A percentile compares a stretch with the other conserved stretches of the same genome.
Conservation (phyloP, 2,888 invertebrate species). For the Taphrorychus bicolor region DNA sequence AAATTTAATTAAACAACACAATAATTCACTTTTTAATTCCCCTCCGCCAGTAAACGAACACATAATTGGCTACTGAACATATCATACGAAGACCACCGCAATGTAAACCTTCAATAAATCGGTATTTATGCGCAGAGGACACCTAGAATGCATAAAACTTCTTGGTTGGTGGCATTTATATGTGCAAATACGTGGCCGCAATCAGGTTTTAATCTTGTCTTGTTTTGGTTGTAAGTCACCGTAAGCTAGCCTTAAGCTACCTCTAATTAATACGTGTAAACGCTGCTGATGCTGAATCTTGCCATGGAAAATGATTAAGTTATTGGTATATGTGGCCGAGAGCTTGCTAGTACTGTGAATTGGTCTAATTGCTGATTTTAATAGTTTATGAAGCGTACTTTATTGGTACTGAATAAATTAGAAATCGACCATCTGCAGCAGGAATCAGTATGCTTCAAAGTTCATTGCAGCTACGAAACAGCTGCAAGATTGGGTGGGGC, state of each 20-base stretch:
- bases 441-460: too few relatives aligned
- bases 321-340: slow-evolving; percentile 20
- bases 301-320: slow-evolving; percentile 36
- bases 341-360: slow-evolving; percentile 5
- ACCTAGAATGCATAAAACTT: slow-evolving; percentile 15
- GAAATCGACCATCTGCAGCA: too few relatives aligned
- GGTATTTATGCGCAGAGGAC: slow-evolving; percentile 19
- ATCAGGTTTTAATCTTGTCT: slow-evolving; percentile 37
- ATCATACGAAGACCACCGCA: slow-evolving; percentile 20
- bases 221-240: slow-evolving; percentile 33
- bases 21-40: slow-evolving; percentile 3
- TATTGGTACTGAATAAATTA: too few relatives aligned
- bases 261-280: slow-evolving; percentile 39
- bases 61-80: slow-evolving; percentile 20
- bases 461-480: too few relatives aligned
- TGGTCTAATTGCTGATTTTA: neutral
- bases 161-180: slow-evolving; percentile 33
- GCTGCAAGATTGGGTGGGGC: too few relatives aligned
- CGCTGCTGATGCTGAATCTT: slow-evolving; percentile 20
- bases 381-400: neutral
- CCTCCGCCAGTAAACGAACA: slow-evolving; percentile 4
- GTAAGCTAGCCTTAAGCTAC: slow-evolving; percentile 36
- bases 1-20: slow-evolving; percentile 4
- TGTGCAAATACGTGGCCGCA: slow-evolving; percentile 28
- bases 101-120: slow-evolving; percentile 28